Evolutionary conservation across 1,140 invertebrate genomes (phyloP), one percentile per base, ranked within the genome.

Genomic region (Arctopsyche grandis): DNA sequence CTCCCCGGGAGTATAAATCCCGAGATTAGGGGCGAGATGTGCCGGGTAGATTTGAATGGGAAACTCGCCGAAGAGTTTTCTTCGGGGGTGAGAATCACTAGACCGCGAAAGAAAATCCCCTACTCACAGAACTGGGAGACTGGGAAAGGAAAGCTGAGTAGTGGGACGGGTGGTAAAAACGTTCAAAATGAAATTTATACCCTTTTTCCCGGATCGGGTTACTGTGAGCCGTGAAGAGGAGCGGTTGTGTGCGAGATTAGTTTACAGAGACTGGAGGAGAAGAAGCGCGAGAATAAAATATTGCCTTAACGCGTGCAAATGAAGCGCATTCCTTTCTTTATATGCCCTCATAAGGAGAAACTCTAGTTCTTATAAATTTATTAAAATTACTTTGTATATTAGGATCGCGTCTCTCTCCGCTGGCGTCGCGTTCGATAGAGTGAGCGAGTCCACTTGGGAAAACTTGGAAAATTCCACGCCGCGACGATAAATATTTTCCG

Each of bases 141-240:
- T 1, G 52, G 19, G 14, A 3, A 16, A 56, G 19, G 10, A 21
- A n/a, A 16, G n/a, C 16, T 60, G 19, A 60, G 24, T 66, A 26
- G 19, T 10, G 16, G 60, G 60, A 21, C 3, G 66, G 66, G 66
- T 29, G 1, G 24, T 22, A 38, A 38, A 69, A 69, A 19, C 38
- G 66, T 29, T 44, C 26, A 71, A 71, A 71, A 71, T 46, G 44
- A 71, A 71, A 71, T 71, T 71, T 71, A 71, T 71, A 22, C 29
- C 38, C n/a, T 16, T 52, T 52, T 52, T 52, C 12, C 48, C 12
- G 43, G n/a, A 71, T 71, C 69, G 19, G 38, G 24, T 46, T 71
- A 19, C 69, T 16, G 69, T 43, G 66, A 38, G 21, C 60, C 10
- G 21, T 7, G 24, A 66, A 26, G 14, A 66, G 21, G 24, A 66